These are phyloP conservation scores for Lapara coniferarum DNA, from an alignment of 2,888 invertebrate genomes.

Conservation along the genomic window DNA sequence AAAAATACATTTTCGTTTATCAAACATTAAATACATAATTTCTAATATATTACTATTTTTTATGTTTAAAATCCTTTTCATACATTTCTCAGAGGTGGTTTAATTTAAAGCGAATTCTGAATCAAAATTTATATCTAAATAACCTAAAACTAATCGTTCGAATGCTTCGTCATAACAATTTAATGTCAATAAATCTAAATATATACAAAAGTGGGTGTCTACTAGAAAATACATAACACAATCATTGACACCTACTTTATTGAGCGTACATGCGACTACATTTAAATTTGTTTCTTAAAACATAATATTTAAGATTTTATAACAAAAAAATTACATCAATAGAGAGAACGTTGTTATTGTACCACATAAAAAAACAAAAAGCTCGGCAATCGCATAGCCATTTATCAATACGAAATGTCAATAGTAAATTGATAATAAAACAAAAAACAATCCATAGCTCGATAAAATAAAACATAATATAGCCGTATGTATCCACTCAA, in stretches of 20 bases:
- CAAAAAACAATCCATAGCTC: too few relatives aligned
- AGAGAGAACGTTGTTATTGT: too few relatives aligned
- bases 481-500: too few relatives aligned
- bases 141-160: conserved; percentile 19
- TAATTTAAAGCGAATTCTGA: conserved; percentile 11
- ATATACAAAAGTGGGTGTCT: conserved; percentile 7
- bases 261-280: background rate
- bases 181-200: conserved; percentile 8
- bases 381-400: too few relatives aligned
- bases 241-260: background rate
- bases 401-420: too few relatives aligned
- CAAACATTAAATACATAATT: conserved; percentile 8
- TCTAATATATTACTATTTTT: conserved; percentile 14
- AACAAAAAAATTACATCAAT: background rate
- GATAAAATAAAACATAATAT: too few relatives aligned
- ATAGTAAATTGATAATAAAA: too few relatives aligned
- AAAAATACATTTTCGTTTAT: conserved; percentile 23
- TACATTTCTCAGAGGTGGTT: conserved; percentile 4
- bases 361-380: too few relatives aligned
- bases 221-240: background rate
- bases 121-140: conserved; percentile 1
- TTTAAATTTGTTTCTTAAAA: background rate
- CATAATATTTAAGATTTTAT: background rate
- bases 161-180: conserved; percentile 21
- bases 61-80: background rate